Conservation (phyloP, 2,113 vertebrate species). For the Hippopotamus amphibius region DNA sequence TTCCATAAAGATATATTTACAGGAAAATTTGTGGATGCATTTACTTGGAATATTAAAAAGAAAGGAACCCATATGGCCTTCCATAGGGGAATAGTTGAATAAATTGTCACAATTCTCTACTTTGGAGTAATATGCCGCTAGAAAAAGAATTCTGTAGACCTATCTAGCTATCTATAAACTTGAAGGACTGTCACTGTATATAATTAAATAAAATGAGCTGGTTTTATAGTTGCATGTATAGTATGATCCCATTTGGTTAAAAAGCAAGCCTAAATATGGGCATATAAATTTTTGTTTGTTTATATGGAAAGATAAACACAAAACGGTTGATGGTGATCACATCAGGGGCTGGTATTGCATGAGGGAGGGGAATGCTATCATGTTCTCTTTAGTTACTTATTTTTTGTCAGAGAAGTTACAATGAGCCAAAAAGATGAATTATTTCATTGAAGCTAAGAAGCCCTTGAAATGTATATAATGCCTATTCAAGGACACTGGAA, state of each 20-base stretch:
- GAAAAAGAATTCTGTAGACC: background rate
- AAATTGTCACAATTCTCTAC: background rate
- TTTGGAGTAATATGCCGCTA: background rate
- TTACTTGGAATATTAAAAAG: conserved; percentile 26
- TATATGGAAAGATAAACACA: background rate
- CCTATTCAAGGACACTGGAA: background rate
- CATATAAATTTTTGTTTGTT: background rate
- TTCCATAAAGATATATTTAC: background rate
- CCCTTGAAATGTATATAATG: background rate
- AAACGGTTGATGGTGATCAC: background rate
- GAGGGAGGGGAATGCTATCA: background rate
- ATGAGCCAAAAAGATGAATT: background rate
- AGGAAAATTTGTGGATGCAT: background rate
- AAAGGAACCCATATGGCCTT: background rate
- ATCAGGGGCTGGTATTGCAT: background rate
- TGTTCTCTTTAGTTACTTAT: background rate
- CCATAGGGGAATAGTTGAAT: background rate
- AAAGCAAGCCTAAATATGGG: background rate
- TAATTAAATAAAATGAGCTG: background rate
- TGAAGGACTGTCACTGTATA: background rate
- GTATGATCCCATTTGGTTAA: background rate
- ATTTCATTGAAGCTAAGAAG: background rate
- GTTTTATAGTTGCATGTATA: background rate
- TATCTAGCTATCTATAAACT: background rate
- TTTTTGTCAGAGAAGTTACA: background rate